These are phyloP conservation scores for Drosophila sordidapex DNA, from an alignment of 2,888 invertebrate species.

Conservation along the genomic window DNA sequence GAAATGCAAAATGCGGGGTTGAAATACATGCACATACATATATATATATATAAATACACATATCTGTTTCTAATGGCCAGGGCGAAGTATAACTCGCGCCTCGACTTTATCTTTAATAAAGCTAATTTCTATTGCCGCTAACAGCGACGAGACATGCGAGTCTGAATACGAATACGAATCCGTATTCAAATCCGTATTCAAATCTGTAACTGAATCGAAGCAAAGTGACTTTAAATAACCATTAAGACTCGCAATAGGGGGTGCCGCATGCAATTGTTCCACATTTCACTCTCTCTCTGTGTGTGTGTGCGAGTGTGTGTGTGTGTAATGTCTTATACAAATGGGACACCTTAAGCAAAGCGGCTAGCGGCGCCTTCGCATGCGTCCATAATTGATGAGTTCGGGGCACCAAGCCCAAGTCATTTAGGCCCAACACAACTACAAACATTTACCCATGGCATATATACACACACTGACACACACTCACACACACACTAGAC, in stretches of 20 bases:
- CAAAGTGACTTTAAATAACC: slow-evolving; percentile 54
- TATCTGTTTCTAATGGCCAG: slow-evolving; percentile 49
- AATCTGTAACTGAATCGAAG: slow-evolving; percentile 34
- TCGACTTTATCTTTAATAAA: slow-evolving; percentile 74
- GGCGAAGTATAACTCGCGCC: slow-evolving; percentile 40
- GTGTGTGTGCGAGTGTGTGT: neutral
- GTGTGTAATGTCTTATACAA: slow-evolving; percentile 42
- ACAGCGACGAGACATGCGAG: slow-evolving; percentile 75
- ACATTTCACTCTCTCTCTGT: slow-evolving; percentile 18
- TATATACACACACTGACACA: slow-evolving; percentile 3
- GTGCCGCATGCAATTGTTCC: slow-evolving; percentile 58
- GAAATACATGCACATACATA: neutral
- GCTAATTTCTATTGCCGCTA: slow-evolving; percentile 76
- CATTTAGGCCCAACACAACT: slow-evolving; percentile 41
- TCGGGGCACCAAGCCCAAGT: slow-evolving; percentile 70
- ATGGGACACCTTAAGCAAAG: slow-evolving; percentile 56
- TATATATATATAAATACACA: neutral
- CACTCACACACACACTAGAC: neutral
- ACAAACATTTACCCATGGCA: slow-evolving; percentile 9
- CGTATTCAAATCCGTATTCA: slow-evolving; percentile 17
- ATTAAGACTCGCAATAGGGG: slow-evolving; percentile 49
- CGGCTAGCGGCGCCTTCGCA: slow-evolving; percentile 54
- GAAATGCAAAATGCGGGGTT: slow-evolving; percentile 63
- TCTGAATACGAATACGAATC: slow-evolving; percentile 20
- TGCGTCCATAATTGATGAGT: slow-evolving; percentile 76